A percentile compares a stretch with the other conserved stretches of the same genome.
phyloP scores from a whole-genome alignment of 2,888 invertebrate genomes.

The Ichneumoninae sp. region DNA sequence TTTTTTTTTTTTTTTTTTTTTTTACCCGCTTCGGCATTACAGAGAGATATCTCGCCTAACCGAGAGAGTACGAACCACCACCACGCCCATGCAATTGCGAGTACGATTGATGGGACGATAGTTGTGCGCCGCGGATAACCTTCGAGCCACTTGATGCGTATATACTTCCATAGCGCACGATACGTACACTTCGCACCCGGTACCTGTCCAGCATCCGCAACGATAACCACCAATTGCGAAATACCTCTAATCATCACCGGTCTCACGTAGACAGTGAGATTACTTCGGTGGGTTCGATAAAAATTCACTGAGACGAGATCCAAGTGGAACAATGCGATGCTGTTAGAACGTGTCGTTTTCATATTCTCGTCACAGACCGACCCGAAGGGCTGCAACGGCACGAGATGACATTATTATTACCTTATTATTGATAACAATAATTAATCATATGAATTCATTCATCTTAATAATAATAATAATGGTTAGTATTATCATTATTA shows the following conservation, averaged over 20 bases:
- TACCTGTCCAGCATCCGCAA: conserved; percentile 26
- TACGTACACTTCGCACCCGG: neutral
- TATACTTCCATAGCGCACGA: neutral
- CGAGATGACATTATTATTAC: too few species aligned
- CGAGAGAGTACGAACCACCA: conserved; percentile 39
- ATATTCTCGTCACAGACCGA: conserved; percentile 18
- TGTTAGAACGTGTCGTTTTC: neutral
- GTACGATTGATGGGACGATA: conserved; percentile 65
- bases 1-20: conserved; percentile 25
- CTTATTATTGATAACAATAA: neutral
- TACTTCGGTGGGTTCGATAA: neutral
- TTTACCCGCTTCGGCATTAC: conserved; percentile 10
- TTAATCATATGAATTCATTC: too few species aligned
- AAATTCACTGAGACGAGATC: conserved; percentile 1
- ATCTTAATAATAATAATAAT: too few species aligned
- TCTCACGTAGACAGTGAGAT: neutral
- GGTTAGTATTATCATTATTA: too few species aligned
- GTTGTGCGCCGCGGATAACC: conserved; percentile 24
- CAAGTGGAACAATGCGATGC: neutral
- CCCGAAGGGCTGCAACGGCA: neutral
- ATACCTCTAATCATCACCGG: conserved; percentile 28
- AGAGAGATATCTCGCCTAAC: conserved; percentile 32
- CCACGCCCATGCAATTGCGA: conserved; percentile 64
- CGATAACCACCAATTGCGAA: conserved; percentile 52
- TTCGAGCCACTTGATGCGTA: conserved; percentile 30